Percentiles rank a stretch among this genome's conserved stretches.
phyloP scores from a whole-genome alignment of 2,888 invertebrate species.

The Matsumyia berberina region DNA sequence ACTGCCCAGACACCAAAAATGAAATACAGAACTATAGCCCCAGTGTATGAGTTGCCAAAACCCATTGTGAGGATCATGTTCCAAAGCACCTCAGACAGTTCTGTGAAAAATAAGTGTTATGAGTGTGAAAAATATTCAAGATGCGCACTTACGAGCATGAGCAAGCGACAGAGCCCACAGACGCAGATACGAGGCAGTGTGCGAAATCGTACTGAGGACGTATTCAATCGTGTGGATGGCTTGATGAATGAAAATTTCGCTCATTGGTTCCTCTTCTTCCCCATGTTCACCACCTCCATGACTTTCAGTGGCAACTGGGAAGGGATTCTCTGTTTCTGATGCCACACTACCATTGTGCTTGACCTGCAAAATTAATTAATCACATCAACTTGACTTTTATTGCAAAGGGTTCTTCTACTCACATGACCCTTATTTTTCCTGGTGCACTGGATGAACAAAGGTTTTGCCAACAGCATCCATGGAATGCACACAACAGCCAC shows the following conservation, averaged over 20 bases:
- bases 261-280: conserved; percentile 88
- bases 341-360: conserved; percentile 87
- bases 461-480: conserved; percentile 97
- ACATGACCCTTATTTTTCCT: conserved; percentile 78
- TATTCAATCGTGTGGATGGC: conserved; percentile 98
- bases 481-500: conserved; percentile 94
- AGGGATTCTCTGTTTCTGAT: conserved; percentile 82
- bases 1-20: conserved; percentile 96
- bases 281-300: conserved; percentile 84
- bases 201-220: conserved; percentile 97
- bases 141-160: conserved; percentile 91
- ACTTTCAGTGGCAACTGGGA: conserved; percentile 79
- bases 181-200: conserved; percentile 98
- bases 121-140: neutral
- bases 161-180: conserved; percentile 98
- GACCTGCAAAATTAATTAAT: too few relatives aligned
- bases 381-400: too few relatives aligned
- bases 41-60: conserved; percentile 86
- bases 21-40: conserved; percentile 91
- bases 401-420: conserved; percentile 82
- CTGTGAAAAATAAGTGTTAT: conserved; percentile 83
- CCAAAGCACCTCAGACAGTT: conserved; percentile 96
- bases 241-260: conserved; percentile 96
- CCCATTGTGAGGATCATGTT: conserved; percentile 95
- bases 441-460: conserved; percentile 88